Base-by-base conservation (phyloP, 2,113 vertebrate genomes). In the Neotragus moschatus region DNA sequence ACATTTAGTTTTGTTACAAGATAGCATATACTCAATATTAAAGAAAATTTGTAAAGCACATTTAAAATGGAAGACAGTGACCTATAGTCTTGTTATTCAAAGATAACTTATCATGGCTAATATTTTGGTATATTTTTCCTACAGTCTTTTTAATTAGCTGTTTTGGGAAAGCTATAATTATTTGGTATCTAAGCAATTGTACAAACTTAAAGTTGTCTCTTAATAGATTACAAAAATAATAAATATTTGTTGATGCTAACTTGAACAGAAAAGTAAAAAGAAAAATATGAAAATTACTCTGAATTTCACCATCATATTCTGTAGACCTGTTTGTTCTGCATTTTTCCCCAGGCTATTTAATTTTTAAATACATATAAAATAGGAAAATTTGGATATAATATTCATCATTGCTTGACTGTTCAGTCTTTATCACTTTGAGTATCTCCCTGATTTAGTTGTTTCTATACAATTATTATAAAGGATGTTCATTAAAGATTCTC, bases 41-140 rank as follows among this genome's bases (percentile, higher is more conserved):
- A 39, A 19, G 30, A 77, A 93, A 96, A 90, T 84, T 30, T 73
- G 25, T 21, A 86, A 91, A 95, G 82, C 30, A 23, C n/a, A 60
- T 47, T 93, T 90, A 88, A 90, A 87, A 79, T 75, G 16, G 8
- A 73, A 56, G 63, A 70, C 30, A 70, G 26, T 53, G 28, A 91
- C 73, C 16, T 36, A 66, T 93, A 85, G 5, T 80, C 19, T 25
- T 90, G 45, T 12, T 92, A 86, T 21, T 86, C 28, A 73, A 91
- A 80, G 15, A 87, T 61, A 93, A 94, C 21, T 94, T 93, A 66
- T 43, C 33, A 87, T 10, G 28, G 53, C 92, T 93, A 84, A 91
- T 92, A 94, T 80, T 91, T 97, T 82, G 53, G 5, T 84, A 28
- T 58, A 56, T 81, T 94, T 96, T 96, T 80, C 58, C 66, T 96